Percentiles rank a stretch among this genome's conserved stretches.
Conservation (phyloP, 2,797 vertebrate genomes). For the Pyrocephalus nanus region DNA sequence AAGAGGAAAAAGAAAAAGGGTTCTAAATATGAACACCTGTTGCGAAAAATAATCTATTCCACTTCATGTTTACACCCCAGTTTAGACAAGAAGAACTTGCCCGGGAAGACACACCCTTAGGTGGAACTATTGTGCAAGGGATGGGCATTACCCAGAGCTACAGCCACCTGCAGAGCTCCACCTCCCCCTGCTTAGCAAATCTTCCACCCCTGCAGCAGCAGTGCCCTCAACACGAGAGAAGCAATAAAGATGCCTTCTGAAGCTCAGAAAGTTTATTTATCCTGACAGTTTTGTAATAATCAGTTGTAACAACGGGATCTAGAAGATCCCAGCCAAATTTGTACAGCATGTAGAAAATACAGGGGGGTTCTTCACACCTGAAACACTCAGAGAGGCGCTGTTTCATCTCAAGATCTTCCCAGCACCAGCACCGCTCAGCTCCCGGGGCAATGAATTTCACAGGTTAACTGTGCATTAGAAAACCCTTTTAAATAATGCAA, state of each 20-base stretch:
- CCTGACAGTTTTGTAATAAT: neutral
- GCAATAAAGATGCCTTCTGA: neutral
- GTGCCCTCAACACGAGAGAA: neutral
- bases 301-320: neutral
- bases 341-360: neutral
- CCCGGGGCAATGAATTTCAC: neutral
- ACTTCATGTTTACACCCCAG: neutral
- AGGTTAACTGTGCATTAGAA: conserved; percentile 1
- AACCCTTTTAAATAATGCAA: neutral
- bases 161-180: neutral
- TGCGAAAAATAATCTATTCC: neutral
- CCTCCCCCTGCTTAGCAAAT: neutral
- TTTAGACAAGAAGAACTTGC: neutral
- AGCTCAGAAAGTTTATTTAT: neutral
- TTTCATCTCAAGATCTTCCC: neutral
- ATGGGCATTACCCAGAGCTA: neutral
- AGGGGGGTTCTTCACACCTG: neutral
- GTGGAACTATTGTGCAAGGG: conserved; percentile 31
- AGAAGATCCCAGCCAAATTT: neutral
- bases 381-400: neutral
- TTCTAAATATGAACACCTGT: neutral
- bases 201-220: neutral
- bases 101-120: conserved; percentile 12
- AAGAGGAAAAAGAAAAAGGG: too few species aligned
- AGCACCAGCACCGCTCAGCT: neutral